Evolutionary conservation across 2,888 invertebrate species (phyloP).

Genomic region (Lasioglossum malachurum): DNA sequence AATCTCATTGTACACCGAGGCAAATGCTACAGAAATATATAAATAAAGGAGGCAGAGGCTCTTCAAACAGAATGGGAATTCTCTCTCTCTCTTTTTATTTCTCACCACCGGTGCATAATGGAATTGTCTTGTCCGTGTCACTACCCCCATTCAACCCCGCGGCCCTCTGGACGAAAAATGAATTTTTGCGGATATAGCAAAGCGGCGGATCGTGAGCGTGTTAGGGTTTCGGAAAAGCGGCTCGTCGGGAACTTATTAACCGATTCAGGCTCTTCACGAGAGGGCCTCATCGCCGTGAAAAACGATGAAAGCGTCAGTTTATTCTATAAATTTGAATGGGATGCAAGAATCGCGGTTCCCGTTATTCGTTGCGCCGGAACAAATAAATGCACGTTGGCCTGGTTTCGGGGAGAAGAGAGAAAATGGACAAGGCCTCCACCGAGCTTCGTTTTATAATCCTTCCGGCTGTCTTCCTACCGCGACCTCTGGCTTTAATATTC

Average conservation of each 20-base stretch:
- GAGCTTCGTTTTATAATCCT: conserved; percentile 22
- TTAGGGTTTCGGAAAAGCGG: neutral
- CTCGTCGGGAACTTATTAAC: conserved; percentile 33
- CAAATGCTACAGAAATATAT: neutral
- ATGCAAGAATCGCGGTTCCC: conserved; percentile 40
- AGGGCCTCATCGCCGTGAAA: neutral
- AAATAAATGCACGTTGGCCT: conserved; percentile 49
- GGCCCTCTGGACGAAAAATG: neutral
- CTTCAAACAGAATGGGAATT: conserved; percentile 30
- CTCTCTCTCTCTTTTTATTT: neutral
- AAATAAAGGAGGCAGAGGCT: conserved; percentile 7
- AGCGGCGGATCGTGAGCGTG: conserved; percentile 31
- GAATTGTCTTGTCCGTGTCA: conserved; percentile 47
- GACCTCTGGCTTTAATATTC: conserved; percentile 17
- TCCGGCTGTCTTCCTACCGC: conserved; percentile 12
- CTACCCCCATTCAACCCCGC: conserved; percentile 30
- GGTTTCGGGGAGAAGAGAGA: conserved; percentile 22
- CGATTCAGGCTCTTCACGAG: conserved; percentile 12
- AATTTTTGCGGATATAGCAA: conserved; percentile 26
- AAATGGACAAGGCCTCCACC: conserved; percentile 29
- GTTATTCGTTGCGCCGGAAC: conserved; percentile 42
- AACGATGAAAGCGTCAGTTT: conserved; percentile 27
- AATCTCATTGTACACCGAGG: conserved; percentile 17
- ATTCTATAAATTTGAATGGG: conserved; percentile 48
- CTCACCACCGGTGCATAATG: neutral